phyloP scores from a whole-genome alignment of 2,888 invertebrate genomes.

The Ophion obscuratus region DNA sequence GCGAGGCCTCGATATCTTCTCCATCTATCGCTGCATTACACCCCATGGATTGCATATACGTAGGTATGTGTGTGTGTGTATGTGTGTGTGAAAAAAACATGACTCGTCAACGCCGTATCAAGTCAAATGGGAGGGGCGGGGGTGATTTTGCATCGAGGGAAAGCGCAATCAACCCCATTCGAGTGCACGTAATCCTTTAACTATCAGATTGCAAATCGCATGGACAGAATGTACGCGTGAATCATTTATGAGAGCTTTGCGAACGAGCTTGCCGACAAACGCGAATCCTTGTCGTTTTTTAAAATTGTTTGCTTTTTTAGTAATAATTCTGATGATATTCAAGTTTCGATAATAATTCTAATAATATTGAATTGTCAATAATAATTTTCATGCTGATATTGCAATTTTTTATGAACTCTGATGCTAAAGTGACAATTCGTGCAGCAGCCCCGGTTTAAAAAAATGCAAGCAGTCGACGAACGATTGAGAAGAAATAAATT shows the following conservation, averaged over 20 bases:
- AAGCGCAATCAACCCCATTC: constrained; percentile 50
- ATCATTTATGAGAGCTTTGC: constrained; percentile 64
- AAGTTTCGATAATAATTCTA: neutral
- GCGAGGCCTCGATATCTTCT: constrained; percentile 60
- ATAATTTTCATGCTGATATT: neutral
- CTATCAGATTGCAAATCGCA: constrained; percentile 65
- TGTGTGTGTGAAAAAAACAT: constrained; percentile 23
- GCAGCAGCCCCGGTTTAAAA: neutral
- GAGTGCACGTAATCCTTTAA: constrained; percentile 64
- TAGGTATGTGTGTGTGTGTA: neutral
- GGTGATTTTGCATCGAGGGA: constrained; percentile 45
- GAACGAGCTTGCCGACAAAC: constrained; percentile 40
- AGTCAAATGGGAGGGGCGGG: constrained; percentile 23
- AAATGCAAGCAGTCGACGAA: neutral
- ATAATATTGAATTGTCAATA: neutral
- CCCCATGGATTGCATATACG: constrained; percentile 14
- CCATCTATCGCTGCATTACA: constrained; percentile 53
- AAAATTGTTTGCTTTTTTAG: neutral
- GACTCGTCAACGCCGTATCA: constrained; percentile 51
- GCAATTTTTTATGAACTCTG: neutral
- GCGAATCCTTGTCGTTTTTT: constrained; percentile 18
- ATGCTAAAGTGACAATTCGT: neutral
- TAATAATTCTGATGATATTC: neutral
- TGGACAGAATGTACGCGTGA: constrained; percentile 52
- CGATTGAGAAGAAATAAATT: too few species aligned